Conservation (phyloP, 1,140 invertebrate species). For the Hermetia illucens region DNA sequence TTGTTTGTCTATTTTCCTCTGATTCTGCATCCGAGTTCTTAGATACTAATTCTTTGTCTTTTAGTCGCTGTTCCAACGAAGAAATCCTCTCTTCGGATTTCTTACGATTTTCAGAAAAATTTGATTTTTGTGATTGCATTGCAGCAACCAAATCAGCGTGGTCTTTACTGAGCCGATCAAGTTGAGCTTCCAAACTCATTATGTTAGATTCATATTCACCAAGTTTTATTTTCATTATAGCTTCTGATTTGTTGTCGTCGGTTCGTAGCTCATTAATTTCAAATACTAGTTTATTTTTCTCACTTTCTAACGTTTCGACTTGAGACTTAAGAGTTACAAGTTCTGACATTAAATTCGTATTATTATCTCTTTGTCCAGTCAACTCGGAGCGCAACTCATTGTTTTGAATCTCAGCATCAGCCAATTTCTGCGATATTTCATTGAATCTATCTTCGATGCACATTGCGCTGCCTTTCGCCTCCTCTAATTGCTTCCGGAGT, state of each 20-base stretch:
- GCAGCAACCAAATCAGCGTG: conserved; percentile 9
- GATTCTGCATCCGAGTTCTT: background rate
- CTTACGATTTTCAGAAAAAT: conserved; percentile 1
- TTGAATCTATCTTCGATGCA: background rate
- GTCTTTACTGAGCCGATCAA: conserved; percentile 9
- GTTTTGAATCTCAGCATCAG: conserved; percentile 10
- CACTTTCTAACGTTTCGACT: no score
- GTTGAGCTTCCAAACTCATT: conserved; percentile 5
- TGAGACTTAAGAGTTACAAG: no score
- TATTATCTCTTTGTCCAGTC: no score
- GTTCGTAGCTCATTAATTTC: no score
- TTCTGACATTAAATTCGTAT: no score
- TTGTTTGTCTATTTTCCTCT: background rate
- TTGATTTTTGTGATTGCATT: conserved; percentile 8
- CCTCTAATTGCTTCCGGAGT: background rate
- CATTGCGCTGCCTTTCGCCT: background rate
- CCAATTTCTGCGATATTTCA: conserved; percentile 8
- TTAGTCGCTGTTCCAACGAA: background rate
- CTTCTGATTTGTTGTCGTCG: no score
- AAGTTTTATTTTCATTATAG: no score
- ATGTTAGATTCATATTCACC: background rate
- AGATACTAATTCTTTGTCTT: background rate
- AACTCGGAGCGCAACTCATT: conserved; percentile 7
- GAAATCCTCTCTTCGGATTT: background rate
- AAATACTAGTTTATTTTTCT: no score